Conservation (phyloP, 2,797 vertebrate genomes). For the Cynopterus sphinx region DNA sequence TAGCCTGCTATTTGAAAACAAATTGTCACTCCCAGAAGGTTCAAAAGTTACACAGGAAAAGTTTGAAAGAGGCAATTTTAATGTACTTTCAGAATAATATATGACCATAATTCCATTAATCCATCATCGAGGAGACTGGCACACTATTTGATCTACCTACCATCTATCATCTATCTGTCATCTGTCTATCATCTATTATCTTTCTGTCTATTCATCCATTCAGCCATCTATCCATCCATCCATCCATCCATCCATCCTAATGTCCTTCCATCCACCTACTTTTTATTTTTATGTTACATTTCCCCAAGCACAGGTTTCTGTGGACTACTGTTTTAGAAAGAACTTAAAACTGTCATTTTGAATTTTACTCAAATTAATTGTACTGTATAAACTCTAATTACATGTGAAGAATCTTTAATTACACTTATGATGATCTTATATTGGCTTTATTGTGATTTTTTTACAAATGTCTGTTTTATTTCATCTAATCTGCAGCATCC, state of each 20-base stretch:
- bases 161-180: background rate
- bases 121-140: background rate
- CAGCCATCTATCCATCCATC: background rate
- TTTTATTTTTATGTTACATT: slow-evolving; percentile 28
- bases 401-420: background rate
- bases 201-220: background rate
- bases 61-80: background rate
- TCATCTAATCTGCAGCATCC: background rate
- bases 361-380: slow-evolving; percentile 22
- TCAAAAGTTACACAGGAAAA: background rate
- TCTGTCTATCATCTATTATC: background rate
- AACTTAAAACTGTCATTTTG: background rate
- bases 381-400: background rate
- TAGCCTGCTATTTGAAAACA: background rate
- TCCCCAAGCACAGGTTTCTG: background rate
- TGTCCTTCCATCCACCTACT: background rate
- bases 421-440: background rate
- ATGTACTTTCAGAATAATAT: background rate
- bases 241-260: background rate
- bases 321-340: background rate
- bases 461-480: background rate
- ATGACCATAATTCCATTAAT: background rate
- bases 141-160: background rate
- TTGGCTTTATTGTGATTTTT: background rate
- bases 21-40: background rate